These are phyloP conservation scores for Xylota segnis DNA, from an alignment of 2,888 invertebrate genomes.

Conservation along the genomic window DNA sequence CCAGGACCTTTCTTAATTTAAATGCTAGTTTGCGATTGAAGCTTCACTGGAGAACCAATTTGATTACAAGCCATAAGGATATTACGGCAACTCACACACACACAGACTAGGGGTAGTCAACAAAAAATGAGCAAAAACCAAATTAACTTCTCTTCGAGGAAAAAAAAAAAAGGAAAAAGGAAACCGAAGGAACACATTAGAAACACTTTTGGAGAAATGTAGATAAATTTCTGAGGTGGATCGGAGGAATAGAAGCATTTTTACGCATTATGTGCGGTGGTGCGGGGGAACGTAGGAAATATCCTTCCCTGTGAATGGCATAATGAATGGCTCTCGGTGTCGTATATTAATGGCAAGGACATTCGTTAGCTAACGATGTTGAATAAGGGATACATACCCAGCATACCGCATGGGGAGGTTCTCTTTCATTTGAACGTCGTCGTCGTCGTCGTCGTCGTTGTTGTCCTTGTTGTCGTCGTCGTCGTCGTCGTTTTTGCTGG, in stretches of 20 bases:
- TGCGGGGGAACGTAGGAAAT: constrained; percentile 20
- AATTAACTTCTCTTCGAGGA: constrained; percentile 10
- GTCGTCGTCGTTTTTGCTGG: constrained; percentile 1
- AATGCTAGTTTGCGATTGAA: constrained; percentile 42
- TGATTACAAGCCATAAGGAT: constrained; percentile 37
- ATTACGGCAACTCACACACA: constrained; percentile 6
- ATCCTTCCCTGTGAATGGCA: constrained; percentile 68
- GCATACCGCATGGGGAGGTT: constrained; percentile 23
- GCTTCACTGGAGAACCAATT: constrained; percentile 40
- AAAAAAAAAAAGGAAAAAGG: constrained; percentile 6
- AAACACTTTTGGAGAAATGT: constrained; percentile 37
- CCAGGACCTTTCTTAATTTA: constrained; percentile 25
- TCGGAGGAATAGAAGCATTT: constrained; percentile 23
- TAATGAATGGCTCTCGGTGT: constrained; percentile 74
- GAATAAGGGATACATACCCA: constrained; percentile 41
- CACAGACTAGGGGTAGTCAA: not conserved
- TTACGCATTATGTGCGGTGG: constrained; percentile 51
- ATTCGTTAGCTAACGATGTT: constrained; percentile 65
- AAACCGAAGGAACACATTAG: constrained; percentile 40
- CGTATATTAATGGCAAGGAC: constrained; percentile 75
- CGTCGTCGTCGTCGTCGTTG: not conserved
- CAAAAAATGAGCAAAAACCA: constrained; percentile 6
- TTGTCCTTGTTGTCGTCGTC: not conserved
- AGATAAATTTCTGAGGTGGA: constrained; percentile 9
- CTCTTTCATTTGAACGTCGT: constrained; percentile 10